Conservation (phyloP, 2,888 invertebrate species). For the Mayetiola destructor region DNA sequence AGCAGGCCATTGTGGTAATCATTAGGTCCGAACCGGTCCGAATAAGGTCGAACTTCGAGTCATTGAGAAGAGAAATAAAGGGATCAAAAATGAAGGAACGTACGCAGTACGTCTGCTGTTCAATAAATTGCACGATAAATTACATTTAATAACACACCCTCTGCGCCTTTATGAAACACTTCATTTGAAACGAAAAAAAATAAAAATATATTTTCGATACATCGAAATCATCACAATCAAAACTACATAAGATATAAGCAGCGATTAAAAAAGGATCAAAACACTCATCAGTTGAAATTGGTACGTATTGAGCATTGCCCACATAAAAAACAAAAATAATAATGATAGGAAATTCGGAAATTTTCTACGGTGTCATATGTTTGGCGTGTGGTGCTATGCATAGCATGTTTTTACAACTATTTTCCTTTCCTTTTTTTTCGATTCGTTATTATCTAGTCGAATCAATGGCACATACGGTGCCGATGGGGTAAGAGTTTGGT, state of each 20-base stretch:
- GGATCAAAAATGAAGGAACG: neutral
- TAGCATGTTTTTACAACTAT: neutral
- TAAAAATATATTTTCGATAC: too few species aligned
- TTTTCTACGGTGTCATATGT: conserved; percentile 6
- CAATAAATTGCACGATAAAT: conserved; percentile 4
- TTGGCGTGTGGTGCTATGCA: conserved; percentile 8
- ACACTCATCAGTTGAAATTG: neutral
- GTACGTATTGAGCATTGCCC: too few species aligned
- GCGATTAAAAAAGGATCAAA: conserved; percentile 11
- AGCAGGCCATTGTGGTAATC: too few species aligned
- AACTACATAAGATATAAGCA: conserved; percentile 4
- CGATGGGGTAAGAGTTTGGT: too few species aligned
- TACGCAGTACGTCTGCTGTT: neutral
- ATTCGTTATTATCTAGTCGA: neutral
- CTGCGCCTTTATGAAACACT: neutral
- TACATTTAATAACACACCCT: conserved; percentile 13
- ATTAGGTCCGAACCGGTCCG: too few species aligned
- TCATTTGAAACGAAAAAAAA: neutral
- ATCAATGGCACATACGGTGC: conserved; percentile 4
- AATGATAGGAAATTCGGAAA: neutral
- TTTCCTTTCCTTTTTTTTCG: neutral
- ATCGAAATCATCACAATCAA: too few species aligned
- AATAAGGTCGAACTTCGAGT: too few species aligned
- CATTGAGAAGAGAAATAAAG: too few species aligned
- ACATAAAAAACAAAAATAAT: neutral